Percentiles rank a stretch among this genome's conserved stretches.
These are phyloP conservation scores for human (Homo sapiens) DNA, from an alignment of 2,113 vertebrate species.

Conservation along the genomic window GRCh38 chr5:139071001-139071500, in stretches of 20 bases:
- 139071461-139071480: neutral
- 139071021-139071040: neutral
- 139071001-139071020: neutral
- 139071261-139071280: neutral
- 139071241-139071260: neutral
- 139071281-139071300: slow-evolving; percentile 1
- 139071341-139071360: neutral
- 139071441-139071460: neutral
- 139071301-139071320: neutral
- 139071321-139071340: neutral
- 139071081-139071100: neutral
- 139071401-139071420: neutral
- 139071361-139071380: neutral
- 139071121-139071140: neutral
- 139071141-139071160: slow-evolving; percentile 11
- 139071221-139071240: rapidly evolving
- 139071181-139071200: slow-evolving; percentile 4
- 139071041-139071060: neutral
- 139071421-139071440: neutral
- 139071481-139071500: neutral
- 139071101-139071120: neutral
- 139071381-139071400: neutral
- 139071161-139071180: neutral
- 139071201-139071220: neutral
- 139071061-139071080: slow-evolving; percentile 1